Conservation (phyloP, 1,140 invertebrate species). For the Magallana ariakensis region DNA sequence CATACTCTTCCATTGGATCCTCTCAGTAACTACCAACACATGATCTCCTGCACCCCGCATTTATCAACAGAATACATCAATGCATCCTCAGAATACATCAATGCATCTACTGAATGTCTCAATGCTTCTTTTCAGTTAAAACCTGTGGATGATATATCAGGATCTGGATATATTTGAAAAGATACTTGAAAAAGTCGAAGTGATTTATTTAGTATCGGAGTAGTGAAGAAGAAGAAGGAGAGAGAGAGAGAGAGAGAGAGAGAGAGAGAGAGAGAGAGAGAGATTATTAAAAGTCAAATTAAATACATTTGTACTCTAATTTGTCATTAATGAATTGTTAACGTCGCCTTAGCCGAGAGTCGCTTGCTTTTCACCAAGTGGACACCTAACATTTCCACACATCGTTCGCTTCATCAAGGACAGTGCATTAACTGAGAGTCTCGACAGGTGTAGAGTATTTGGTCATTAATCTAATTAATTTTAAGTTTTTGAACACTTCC, state of each 20-base stretch:
- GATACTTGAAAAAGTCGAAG: background rate
- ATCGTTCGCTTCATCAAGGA: too few relatives aligned
- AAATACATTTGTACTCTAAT: too few relatives aligned
- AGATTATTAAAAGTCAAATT: too few relatives aligned
- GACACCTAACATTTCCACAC: too few relatives aligned
- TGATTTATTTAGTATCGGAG: background rate
- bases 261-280: too few relatives aligned
- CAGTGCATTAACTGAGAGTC: too few relatives aligned
- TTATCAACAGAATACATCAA: background rate
- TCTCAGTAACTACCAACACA: background rate
- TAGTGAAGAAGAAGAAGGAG: background rate
- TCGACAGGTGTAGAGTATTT: too few relatives aligned
- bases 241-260: constrained; percentile 2
- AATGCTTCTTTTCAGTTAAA: background rate
- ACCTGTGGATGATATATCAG: background rate
- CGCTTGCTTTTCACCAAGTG: too few relatives aligned
- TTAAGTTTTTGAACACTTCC: too few relatives aligned
- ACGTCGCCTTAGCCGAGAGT: too few relatives aligned
- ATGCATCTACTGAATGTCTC: background rate
- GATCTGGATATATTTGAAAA: background rate
- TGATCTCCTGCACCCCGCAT: background rate
- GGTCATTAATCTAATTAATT: too few relatives aligned
- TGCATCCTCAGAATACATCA: background rate
- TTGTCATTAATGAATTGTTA: too few relatives aligned
- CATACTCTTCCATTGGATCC: background rate